Percentiles rank a stretch among this genome's conserved stretches.
These are phyloP conservation scores for Prionailurus viverrinus DNA, from an alignment of 2,113 vertebrate genomes.

Conservation along the genomic window DNA sequence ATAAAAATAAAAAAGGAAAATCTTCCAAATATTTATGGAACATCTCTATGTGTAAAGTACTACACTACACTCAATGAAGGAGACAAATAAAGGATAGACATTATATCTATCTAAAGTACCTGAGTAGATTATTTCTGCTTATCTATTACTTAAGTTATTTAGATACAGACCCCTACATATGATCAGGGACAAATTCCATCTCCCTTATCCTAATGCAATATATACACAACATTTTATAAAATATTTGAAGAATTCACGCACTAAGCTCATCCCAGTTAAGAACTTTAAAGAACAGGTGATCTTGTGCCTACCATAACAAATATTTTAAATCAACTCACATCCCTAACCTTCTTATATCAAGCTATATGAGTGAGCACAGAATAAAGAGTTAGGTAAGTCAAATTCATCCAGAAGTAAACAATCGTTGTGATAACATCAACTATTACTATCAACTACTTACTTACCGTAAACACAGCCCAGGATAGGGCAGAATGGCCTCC, in stretches of 20 bases:
- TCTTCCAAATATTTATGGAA: constrained; percentile 47
- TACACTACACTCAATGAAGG: neutral
- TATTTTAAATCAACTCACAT: neutral
- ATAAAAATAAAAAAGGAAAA: neutral
- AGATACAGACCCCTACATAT: constrained; percentile 3
- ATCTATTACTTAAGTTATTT: neutral
- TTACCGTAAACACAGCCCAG: constrained; percentile 98
- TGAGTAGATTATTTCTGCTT: neutral
- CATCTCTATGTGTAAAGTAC: neutral
- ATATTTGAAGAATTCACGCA: neutral
- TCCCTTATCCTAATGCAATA: neutral
- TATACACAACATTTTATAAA: constrained; percentile 32
- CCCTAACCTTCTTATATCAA: neutral
- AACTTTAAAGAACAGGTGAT: constrained; percentile 38
- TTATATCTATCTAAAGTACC: neutral
- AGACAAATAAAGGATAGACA: constrained; percentile 17
- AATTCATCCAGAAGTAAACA: constrained; percentile 25
- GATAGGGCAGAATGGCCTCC: constrained; percentile 99
- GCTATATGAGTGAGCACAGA: neutral
- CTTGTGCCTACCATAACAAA: neutral
- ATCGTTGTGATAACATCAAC: neutral
- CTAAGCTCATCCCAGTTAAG: neutral
- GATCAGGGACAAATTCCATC: neutral
- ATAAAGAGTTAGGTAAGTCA: constrained; percentile 5
- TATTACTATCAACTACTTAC: constrained; percentile 76